Evolutionary conservation across 2,888 invertebrate genomes (phyloP), one percentile per base, ranked within the genome.

Genomic region (Acanthosepion pharaonis): DNA sequence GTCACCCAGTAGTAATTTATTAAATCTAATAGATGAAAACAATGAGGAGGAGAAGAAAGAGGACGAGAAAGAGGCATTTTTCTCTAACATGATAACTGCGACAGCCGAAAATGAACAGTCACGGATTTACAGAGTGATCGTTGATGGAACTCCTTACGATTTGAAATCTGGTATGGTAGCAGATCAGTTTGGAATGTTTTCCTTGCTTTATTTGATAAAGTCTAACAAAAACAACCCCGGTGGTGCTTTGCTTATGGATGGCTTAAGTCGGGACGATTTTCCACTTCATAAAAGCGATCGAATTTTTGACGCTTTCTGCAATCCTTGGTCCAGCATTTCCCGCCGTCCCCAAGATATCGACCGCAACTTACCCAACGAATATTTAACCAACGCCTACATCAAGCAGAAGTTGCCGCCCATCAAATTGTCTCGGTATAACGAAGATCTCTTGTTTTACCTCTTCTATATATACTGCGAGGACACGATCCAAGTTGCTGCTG

Each of bases 321-420:
- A 92, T n/a, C 92, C 92, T 23, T 92, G 92, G 92, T 49, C 92
- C 2, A 6, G 25, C 0, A 5, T 92, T 23, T 51, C 92, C 20
- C 49, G 49, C n/a, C 49, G 51, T 28, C 92, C 92, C 4, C 48
- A 92, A 23, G 51, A 92, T 20, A 49, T 48, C 33, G 92, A 92
- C 33, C 48, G 51, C 9, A 49, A 92, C 33, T 23, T 49, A 11
- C 92, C 92, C 25, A 92, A 25, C 49, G 92, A 92, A 92, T 92
- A 92, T 51, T 8, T 92, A n/a, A 92, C 28, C 49, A 92, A 92
- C 28, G 48, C 23, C 25, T 49, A 51, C 48, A 92, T 48, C 48
- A 92, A 92, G 92, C 49, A 92, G 49, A 48, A 92, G 49, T 20
- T 92, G 49, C 92, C 92, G 48, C 49, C 92, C 25, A n/a, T 92